A percentile compares a stretch with the other conserved stretches of the same genome.
These are phyloP conservation scores for Trachops cirrhosus DNA, from an alignment of 2,797 vertebrate genomes.

Conservation along the genomic window DNA sequence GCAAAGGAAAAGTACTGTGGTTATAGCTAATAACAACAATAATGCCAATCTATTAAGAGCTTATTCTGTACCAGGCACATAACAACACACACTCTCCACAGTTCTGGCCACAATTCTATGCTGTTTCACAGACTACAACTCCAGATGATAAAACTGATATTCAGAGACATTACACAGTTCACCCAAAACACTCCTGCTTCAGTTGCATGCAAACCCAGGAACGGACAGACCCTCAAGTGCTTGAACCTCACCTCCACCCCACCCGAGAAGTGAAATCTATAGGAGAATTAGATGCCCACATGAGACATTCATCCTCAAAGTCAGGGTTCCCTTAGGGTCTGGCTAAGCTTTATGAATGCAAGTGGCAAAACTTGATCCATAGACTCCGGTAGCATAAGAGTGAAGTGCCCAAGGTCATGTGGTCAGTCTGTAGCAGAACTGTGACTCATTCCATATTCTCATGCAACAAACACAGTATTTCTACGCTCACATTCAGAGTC, in stretches of 20 bases:
- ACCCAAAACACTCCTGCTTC: background rate
- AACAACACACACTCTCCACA: background rate
- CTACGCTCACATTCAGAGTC: background rate
- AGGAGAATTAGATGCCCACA: background rate
- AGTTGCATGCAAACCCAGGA: background rate
- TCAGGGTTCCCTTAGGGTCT: background rate
- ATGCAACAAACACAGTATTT: background rate
- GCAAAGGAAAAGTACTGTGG: background rate
- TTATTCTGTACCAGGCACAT: background rate
- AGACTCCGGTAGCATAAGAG: background rate
- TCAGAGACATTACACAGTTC: background rate
- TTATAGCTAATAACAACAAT: background rate
- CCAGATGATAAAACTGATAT: background rate
- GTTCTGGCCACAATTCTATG: background rate
- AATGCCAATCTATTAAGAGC: background rate
- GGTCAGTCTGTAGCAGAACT: background rate
- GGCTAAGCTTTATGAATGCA: background rate
- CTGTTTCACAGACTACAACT: background rate
- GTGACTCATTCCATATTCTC: background rate
- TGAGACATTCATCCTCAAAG: background rate
- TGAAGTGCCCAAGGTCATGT: background rate
- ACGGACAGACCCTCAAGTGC: accelerated
- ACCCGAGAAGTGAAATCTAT: background rate
- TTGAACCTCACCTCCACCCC: background rate
- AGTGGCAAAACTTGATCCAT: background rate